Evolutionary conservation across 2,113 vertebrate species (phyloP), one percentile per base, ranked within the genome.

Genomic region (Nycticebus coucang): DNA sequence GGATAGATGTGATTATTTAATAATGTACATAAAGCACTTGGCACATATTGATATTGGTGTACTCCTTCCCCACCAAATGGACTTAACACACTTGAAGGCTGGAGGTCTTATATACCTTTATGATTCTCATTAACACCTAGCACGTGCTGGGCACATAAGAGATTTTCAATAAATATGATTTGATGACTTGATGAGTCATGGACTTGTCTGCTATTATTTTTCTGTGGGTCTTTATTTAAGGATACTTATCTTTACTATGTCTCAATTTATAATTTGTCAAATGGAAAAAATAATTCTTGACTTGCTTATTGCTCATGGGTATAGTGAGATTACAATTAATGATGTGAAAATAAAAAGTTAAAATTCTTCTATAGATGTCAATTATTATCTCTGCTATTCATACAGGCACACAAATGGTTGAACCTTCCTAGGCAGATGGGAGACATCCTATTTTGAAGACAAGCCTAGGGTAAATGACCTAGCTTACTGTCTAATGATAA

Each of bases 271-370:
- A 18, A 59, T 78, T 26, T 75, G 64, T 85, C 93, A 89, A 78
- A 75, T 55, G 30, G 50, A 37, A 45, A 62, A 69, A 72, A 35
- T 68, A 64, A 15, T 93, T 93, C 41, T 59, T 92, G 62, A 83
- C 37, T 89, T 87, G 30, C 33, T 93, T 75, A 53, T 53, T 68
- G 60, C 26, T 75, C 50, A 71, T 50, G 69, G 22, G 41, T 89
- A 2, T 66, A 89, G 60, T 17, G 33, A 89, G 57, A 41, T n/a
- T 94, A 4, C 50, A 82, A 53, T 89, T 71, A 93, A 59, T 82
- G 24, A 69, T 62, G 24, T 90, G 60, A 60, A 95, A 89, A 89
- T 75, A 50, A 89, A 66, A 80, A 89, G 74, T 77, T 94, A 77
- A 92, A 89, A 82, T 82, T 37, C 64, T 28, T 74, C 77, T 60